A percentile compares a stretch with the other conserved stretches of the same genome.
phyloP scores from a whole-genome alignment of 1,140 invertebrate species.

The Drosophila mayri region DNA sequence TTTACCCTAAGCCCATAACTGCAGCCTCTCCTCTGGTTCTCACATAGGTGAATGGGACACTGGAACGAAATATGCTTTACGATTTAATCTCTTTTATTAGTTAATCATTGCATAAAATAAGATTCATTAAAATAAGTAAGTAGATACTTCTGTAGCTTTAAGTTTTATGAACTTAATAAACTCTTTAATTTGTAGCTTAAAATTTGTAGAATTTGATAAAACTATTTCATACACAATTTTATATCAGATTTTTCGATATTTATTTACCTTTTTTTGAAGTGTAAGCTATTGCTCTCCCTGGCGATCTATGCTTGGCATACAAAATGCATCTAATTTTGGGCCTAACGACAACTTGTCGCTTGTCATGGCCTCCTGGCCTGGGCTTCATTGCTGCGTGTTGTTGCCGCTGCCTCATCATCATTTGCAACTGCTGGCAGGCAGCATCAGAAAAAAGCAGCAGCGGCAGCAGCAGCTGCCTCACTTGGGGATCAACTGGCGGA shows the following conservation, averaged over 20 bases:
- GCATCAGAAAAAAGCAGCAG: slow-evolving; percentile 27
- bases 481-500: slow-evolving; percentile 50
- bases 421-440: slow-evolving; percentile 72
- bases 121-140: neutral
- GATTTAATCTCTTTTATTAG: neutral
- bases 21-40: slow-evolving; percentile 11
- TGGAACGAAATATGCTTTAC: neutral
- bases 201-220: neutral
- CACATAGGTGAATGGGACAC: slow-evolving; percentile 25
- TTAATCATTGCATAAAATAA: too few relatives aligned
- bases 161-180: neutral
- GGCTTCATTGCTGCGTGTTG: slow-evolving; percentile 16
- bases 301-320: slow-evolving; percentile 56
- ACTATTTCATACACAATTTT: neutral
- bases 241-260: neutral
- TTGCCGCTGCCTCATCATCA: slow-evolving; percentile 69
- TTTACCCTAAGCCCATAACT: slow-evolving; percentile 64
- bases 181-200: neutral
- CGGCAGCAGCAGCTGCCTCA: slow-evolving; percentile 61
- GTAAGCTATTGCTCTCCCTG: slow-evolving; percentile 19
- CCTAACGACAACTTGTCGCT: slow-evolving; percentile 80
- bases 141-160: neutral
- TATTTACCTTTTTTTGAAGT: neutral
- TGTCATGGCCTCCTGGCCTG: slow-evolving; percentile 65
- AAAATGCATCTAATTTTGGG: slow-evolving; percentile 82